These are phyloP conservation scores for Anabacerthia variegaticeps DNA, from an alignment of 2,797 vertebrate species.

Conservation along the genomic window DNA sequence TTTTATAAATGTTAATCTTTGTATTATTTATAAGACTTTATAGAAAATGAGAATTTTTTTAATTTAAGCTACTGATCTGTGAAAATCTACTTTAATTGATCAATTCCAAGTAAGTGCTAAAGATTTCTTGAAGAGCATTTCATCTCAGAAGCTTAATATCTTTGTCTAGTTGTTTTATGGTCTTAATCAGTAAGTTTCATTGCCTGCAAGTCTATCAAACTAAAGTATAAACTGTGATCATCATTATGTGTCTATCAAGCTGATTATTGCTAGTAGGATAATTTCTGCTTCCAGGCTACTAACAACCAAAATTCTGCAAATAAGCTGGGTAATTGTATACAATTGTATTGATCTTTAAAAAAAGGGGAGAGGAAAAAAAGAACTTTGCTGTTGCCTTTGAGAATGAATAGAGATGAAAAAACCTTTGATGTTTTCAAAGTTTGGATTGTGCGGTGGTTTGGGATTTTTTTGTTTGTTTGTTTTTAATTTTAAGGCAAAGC, in stretches of 20 bases:
- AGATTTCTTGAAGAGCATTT: background rate
- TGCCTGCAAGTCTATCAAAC: background rate
- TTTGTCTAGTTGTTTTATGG: background rate
- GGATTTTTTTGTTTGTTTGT: background rate
- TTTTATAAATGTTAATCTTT: background rate
- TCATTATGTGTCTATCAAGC: background rate
- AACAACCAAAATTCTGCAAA: background rate
- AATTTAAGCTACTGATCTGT: background rate
- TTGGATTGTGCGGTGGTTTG: background rate
- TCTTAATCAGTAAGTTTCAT: background rate
- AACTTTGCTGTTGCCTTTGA: background rate
- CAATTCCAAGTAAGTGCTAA: background rate
- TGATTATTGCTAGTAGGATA: background rate
- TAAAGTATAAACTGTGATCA: background rate
- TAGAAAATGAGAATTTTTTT: background rate
- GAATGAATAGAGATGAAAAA: background rate
- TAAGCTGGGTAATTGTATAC: background rate
- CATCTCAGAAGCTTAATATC: background rate
- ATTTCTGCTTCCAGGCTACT: background rate
- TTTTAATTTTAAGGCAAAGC: background rate
- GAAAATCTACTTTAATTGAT: background rate
- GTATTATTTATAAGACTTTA: background rate
- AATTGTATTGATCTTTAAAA: background rate
- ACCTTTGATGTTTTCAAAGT: background rate
- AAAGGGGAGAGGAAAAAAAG: accelerated